Percentiles rank a stretch among this genome's conserved stretches.
Evolutionary conservation across 1,140 invertebrate genomes (phyloP).

Genomic region (Anoplophora glabripennis): DNA sequence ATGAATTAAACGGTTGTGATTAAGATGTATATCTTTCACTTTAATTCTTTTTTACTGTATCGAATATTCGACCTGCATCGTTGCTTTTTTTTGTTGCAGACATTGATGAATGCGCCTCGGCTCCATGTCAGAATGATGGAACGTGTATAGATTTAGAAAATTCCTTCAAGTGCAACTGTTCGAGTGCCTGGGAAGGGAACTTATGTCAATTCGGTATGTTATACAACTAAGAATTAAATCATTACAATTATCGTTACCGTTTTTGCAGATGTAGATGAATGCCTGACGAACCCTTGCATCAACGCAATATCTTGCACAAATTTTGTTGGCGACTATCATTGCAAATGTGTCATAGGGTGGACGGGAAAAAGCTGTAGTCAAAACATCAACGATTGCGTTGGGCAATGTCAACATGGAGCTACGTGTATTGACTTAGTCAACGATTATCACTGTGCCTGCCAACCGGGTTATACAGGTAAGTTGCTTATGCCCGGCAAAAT

Average conservation of each 20-base stretch:
- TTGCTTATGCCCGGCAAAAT: no score
- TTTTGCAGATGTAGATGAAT: constrained; percentile 64
- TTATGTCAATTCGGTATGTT: constrained; percentile 69
- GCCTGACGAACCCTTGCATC: constrained; percentile 64
- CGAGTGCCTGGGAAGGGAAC: constrained; percentile 76
- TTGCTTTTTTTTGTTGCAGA: constrained; percentile 53
- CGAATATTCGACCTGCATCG: background rate
- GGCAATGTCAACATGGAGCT: constrained; percentile 83
- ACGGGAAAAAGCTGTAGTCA: constrained; percentile 81
- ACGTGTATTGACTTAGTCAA: constrained; percentile 81
- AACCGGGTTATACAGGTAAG: constrained; percentile 73
- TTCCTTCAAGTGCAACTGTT: constrained; percentile 74
- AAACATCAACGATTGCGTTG: constrained; percentile 85
- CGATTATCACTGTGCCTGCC: constrained; percentile 80
- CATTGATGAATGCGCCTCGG: constrained; percentile 80
- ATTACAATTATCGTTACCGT: background rate
- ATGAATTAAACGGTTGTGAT: background rate
- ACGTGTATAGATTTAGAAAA: constrained; percentile 76
- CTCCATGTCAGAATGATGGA: constrained; percentile 84
- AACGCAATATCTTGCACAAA: constrained; percentile 80
- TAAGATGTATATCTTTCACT: background rate
- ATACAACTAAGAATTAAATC: background rate
- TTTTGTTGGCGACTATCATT: constrained; percentile 78
- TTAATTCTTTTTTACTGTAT: background rate
- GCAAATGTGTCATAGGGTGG: constrained; percentile 81